Evolutionary conservation across 1,140 invertebrate genomes (phyloP).

Genomic region (Nilaparvata lugens): DNA sequence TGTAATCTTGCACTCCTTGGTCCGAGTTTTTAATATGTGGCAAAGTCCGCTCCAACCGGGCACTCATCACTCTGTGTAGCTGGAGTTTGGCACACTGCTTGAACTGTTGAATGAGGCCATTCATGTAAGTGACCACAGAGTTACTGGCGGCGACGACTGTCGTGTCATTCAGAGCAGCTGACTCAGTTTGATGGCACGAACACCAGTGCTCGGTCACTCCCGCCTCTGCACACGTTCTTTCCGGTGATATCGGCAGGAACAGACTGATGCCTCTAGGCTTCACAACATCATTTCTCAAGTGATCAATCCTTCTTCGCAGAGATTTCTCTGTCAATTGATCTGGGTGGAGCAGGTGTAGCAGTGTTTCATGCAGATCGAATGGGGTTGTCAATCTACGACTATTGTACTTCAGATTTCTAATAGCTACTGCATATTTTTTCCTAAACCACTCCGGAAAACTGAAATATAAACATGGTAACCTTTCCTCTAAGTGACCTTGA

Average conservation of each 20-base stretch:
- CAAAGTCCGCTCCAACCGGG: constrained; percentile 15
- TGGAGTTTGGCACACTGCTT: constrained; percentile 40
- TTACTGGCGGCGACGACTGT: constrained; percentile 40
- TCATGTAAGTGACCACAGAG: constrained; percentile 51
- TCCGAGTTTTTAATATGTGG: constrained; percentile 1
- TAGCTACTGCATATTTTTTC: constrained; percentile 38
- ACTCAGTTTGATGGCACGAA: constrained; percentile 56
- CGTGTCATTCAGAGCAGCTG: constrained; percentile 40
- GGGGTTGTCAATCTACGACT: constrained; percentile 43
- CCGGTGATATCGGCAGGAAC: constrained; percentile 57
- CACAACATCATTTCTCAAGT: constrained; percentile 27
- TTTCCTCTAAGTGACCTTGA: constrained; percentile 54
- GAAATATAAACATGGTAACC: constrained; percentile 55
- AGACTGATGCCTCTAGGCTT: constrained; percentile 56
- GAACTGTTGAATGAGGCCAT: constrained; percentile 47
- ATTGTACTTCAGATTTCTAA: constrained; percentile 45
- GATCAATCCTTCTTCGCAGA: constrained; percentile 25
- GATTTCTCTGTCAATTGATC: constrained; percentile 28
- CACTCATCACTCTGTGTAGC: constrained; percentile 14
- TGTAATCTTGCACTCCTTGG: constrained; percentile 14
- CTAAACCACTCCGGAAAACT: constrained; percentile 49
- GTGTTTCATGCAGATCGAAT: constrained; percentile 54
- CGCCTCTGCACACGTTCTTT: constrained; percentile 63
- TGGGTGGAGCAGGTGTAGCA: constrained; percentile 48
- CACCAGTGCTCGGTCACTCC: constrained; percentile 75